Evolutionary conservation across 2,797 vertebrate species (phyloP), one percentile per base, ranked within the genome.

Genomic region (Gymnothorax javanicus): DNA sequence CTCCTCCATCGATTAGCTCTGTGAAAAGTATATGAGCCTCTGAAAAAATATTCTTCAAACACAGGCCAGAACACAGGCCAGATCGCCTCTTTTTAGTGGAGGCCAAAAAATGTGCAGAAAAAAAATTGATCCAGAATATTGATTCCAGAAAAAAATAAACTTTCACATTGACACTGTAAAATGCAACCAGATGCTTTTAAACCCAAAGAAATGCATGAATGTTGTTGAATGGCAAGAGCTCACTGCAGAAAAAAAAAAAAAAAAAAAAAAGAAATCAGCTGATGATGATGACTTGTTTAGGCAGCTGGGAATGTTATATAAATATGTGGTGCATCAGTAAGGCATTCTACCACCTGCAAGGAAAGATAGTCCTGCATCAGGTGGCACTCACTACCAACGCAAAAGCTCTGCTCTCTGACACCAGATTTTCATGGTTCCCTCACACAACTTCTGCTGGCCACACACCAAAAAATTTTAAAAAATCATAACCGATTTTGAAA

Each of bases 371-470:
- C 13, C 23, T 56, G 81, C n/a, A 13, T 83, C 82, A 62, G 0
- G 13, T 33, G 82, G 33, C 60, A 27, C 82, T 62, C 57, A 62
- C 57, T 69, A 33, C 27, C 82, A 62, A 83, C 43, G 82, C 82
- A 6, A 60, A 20, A 62, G 58, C 57, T 83, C 58, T 62, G 3
- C 1, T 23, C 83, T 69, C 59, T 7, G 15, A 52, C 43, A 43
- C 43, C 33, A 9, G 8, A 84, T 84, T 84, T 69, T 60, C 83
- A 69, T 64, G n/a, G 43, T 4, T 84, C 83, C 59, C 83, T 84
- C 27, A 50, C 33, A n/a, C 27, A 64, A 62, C 83, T 43, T 43
- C 1, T 43, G 33, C 33, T 43, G 33, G 33, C 33, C 33, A 43
- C 33, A 43, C 33, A 43, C 33, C 33, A 43, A 43, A 43, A 43